Conservation (phyloP, 2,797 vertebrate species). For the Nothura maculosa region DNA sequence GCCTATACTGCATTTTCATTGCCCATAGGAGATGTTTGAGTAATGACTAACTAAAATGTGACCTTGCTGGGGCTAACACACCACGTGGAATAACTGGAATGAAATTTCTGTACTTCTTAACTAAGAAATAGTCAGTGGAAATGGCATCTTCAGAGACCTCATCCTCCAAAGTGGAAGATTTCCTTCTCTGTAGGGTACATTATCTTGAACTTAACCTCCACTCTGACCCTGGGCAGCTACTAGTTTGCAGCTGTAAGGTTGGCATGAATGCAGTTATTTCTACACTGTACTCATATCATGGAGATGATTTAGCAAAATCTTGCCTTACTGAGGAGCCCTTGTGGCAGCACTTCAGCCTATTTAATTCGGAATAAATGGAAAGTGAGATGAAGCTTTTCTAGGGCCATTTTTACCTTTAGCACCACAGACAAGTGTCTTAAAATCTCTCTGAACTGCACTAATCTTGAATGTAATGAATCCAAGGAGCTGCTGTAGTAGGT, state of each 20-base stretch:
- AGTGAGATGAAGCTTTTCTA: background rate
- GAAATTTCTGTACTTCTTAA: background rate
- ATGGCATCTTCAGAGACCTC: conserved; percentile 24
- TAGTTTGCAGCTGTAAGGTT: background rate
- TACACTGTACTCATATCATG: background rate
- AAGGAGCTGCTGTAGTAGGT: background rate
- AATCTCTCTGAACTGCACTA: background rate
- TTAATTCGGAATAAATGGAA: conserved; percentile 21
- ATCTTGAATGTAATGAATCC: fast-evolving
- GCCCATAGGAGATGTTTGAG: conserved; percentile 37
- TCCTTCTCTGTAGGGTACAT: conserved; percentile 5
- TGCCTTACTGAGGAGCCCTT: background rate
- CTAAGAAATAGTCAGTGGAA: conserved; percentile 30
- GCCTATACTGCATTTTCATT: background rate
- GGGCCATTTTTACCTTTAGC: background rate
- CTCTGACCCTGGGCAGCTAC: background rate
- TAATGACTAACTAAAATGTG: background rate
- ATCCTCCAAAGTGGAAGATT: conserved; percentile 22
- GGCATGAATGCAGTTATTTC: background rate
- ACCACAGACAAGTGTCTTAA: background rate
- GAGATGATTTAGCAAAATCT: conserved; percentile 2
- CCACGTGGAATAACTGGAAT: background rate
- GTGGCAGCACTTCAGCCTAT: background rate
- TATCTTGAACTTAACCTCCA: background rate
- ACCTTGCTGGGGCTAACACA: background rate